Evolutionary conservation across 2,113 vertebrate genomes (phyloP).

Genomic region (Cyprinus carpio): DNA sequence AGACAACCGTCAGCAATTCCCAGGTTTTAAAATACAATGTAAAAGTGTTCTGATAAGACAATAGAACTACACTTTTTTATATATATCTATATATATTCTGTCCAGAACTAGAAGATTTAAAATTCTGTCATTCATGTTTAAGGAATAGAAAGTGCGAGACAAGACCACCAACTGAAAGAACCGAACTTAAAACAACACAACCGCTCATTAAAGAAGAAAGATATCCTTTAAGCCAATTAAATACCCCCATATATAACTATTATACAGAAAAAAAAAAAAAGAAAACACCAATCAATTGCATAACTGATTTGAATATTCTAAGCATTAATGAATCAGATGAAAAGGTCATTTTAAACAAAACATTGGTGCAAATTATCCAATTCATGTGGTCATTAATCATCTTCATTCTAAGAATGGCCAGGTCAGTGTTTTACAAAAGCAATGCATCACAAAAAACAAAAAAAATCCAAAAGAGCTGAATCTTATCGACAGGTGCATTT

Average conservation of each 20-base stretch:
- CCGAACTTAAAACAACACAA: constrained; percentile 66
- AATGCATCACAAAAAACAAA: constrained; percentile 20
- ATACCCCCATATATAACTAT: constrained; percentile 44
- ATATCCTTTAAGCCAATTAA: constrained; percentile 55
- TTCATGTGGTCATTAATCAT: constrained; percentile 46
- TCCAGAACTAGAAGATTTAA: constrained; percentile 73
- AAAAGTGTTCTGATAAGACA: constrained; percentile 65
- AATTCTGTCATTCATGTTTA: constrained; percentile 64
- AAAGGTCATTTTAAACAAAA: constrained; percentile 60
- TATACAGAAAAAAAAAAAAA: constrained; percentile 27
- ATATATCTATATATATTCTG: constrained; percentile 61
- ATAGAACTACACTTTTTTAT: constrained; percentile 63
- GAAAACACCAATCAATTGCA: constrained; percentile 53
- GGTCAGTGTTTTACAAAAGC: constrained; percentile 51
- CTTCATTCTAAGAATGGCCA: constrained; percentile 35
- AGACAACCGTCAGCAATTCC: constrained; percentile 67
- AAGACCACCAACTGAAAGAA: constrained; percentile 66
- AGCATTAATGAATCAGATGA: constrained; percentile 61
- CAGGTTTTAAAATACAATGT: constrained; percentile 67
- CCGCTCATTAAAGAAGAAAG: constrained; percentile 52
- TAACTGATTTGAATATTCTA: constrained; percentile 58
- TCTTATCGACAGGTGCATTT: constrained; percentile 89
- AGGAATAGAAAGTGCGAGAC: constrained; percentile 66
- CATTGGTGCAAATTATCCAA: constrained; percentile 53
- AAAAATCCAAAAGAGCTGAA: background rate